Conservation (phyloP, 2,797 vertebrate species). For the Rhyacichthys aspro region DNA sequence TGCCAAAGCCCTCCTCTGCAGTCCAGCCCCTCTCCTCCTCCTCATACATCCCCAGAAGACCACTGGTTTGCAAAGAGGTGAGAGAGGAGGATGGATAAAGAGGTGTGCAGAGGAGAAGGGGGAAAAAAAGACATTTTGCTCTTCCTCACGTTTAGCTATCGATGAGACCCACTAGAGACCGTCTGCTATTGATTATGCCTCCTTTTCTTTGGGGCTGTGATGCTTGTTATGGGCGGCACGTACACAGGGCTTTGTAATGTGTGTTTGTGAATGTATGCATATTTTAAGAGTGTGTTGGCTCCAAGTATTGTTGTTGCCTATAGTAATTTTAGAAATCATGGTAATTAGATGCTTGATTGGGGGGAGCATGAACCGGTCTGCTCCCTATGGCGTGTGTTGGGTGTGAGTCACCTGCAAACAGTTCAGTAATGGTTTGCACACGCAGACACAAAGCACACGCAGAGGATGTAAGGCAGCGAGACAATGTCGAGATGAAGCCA, state of each 20-base stretch:
- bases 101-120: slow-evolving; percentile 53
- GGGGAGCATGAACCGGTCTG: slow-evolving; percentile 33
- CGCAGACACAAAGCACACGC: slow-evolving; percentile 15
- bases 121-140: slow-evolving; percentile 67
- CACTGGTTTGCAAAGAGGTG: slow-evolving; percentile 38
- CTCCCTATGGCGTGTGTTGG: slow-evolving; percentile 36
- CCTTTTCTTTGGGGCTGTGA: slow-evolving; percentile 66
- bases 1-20: slow-evolving; percentile 61
- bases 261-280: slow-evolving; percentile 10
- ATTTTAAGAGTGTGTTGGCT: slow-evolving; percentile 20
- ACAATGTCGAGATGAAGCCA: slow-evolving; percentile 51
- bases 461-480: slow-evolving; percentile 36
- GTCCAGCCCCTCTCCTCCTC: slow-evolving; percentile 61
- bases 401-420: slow-evolving; percentile 60
- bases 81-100: slow-evolving; percentile 38
- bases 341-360: slow-evolving; percentile 64
- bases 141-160: slow-evolving; percentile 76
- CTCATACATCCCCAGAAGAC: slow-evolving; percentile 61
- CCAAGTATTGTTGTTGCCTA: slow-evolving; percentile 36
- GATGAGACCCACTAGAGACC: slow-evolving; percentile 70
- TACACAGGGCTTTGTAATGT: slow-evolving; percentile 53
- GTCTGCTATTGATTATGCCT: slow-evolving; percentile 78
- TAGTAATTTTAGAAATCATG: slow-evolving; percentile 46
- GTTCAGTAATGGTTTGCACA: slow-evolving; percentile 29
- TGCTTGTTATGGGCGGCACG: slow-evolving; percentile 73